Base-by-base conservation (phyloP, 2,888 invertebrate species). In the Eupsilia transversa region DNA sequence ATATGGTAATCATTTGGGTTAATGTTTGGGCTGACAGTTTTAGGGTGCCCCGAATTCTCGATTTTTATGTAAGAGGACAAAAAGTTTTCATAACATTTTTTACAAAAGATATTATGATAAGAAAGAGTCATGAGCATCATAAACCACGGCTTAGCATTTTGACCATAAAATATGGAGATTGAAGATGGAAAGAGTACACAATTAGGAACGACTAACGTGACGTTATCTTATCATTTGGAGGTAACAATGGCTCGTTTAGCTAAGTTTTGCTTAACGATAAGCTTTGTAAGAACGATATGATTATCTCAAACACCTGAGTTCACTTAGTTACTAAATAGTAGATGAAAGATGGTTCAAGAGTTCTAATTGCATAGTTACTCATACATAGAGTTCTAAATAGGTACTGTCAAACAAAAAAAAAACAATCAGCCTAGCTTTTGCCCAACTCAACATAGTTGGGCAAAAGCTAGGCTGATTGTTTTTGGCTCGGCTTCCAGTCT, bases 1-100 rank as follows among this genome's bases (percentile, higher is more conserved):
- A 81, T 84, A 87, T 71, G 78, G 68, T 65, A 68, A 78, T 81
- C 73, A 79, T 71, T 80, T 61, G 33, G 71, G 72, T 80, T 79
- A 81, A 87, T 71, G 72, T 74, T 69, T 43, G 56, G 79, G 57
- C 68, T 78, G 73, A 71, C 72, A 74, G 65, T 73, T 82, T 74
- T 66, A 68, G 67, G 23, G 46, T 63, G 74, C 61, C 63, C 64
- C 38, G 52, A 72, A 65, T 74, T 59, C 49, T 54, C 41, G 49
- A 70, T 66, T 74, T 66, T 74, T 61, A 65, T 76, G 69, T 65
- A 52, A 72, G n/a, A 61, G 12, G 52, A 69, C 27, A 61, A 74
- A 73, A 79, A 61, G 20, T 10, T 56, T 35, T 38, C 27, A 56
- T 56, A 3, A 61, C 6, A 57, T 66, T 69, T 68, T 43, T 67